These are phyloP conservation scores for Exephanes ischioxanthus DNA, from an alignment of 2,888 invertebrate species.

Conservation along the genomic window DNA sequence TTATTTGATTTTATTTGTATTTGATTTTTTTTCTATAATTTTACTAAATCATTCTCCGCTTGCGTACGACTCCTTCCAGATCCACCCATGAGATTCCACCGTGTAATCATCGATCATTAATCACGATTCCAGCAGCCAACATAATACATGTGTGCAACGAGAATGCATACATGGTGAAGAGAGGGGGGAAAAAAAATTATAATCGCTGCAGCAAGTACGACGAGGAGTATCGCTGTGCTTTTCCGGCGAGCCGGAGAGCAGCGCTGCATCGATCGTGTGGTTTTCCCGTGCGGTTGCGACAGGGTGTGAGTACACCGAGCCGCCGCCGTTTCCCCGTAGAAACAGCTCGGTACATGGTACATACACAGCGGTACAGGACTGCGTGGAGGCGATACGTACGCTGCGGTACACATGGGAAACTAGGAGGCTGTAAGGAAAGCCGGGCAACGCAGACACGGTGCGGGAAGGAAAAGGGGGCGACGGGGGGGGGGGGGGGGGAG, in stretches of 20 bases:
- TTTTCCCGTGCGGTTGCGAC: slow-evolving; percentile 63
- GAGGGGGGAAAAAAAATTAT: background rate
- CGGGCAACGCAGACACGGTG: slow-evolving; percentile 12
- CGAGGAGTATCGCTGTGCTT: slow-evolving; percentile 46
- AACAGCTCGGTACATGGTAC: slow-evolving; percentile 15
- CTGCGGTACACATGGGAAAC: background rate
- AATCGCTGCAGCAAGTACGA: slow-evolving; percentile 19
- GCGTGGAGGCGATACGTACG: slow-evolving; percentile 12
- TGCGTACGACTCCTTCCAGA: background rate
- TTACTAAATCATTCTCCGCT: background rate
- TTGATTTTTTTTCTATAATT: background rate
- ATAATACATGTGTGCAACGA: background rate
- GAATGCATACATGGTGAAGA: background rate
- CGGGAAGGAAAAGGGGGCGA: background rate
- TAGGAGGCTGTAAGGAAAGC: background rate
- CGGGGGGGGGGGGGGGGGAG: slow-evolving; percentile 16
- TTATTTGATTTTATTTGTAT: background rate
- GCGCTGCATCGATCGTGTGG: slow-evolving; percentile 67
- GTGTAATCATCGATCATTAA: slow-evolving; percentile 2
- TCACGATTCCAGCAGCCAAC: background rate
- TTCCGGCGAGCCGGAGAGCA: slow-evolving; percentile 58
- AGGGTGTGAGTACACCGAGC: slow-evolving; percentile 40
- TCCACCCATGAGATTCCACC: background rate
- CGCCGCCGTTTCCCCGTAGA: slow-evolving; percentile 10
- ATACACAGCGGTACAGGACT: background rate